Base-by-base conservation (phyloP, 2,888 invertebrate species). In the Andrena bicolor region DNA sequence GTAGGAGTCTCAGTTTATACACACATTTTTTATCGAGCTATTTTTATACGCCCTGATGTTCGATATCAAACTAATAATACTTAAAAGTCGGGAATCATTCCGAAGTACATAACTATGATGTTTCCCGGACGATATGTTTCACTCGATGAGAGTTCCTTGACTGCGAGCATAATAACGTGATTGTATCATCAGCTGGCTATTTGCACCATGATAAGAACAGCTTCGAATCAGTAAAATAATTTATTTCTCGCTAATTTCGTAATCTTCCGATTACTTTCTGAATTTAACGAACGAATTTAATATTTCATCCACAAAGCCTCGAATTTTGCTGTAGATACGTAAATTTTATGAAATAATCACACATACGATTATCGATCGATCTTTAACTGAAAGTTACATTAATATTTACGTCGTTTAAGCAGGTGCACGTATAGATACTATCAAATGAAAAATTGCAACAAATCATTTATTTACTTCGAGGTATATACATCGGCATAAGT, bases 171-270 rank as follows among this genome's bases (percentile, higher is more conserved):
- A 58, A 60, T 64, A 56, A 60, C 58, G 53, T 10, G 58, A 72
- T 63, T 58, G 68, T 79, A 66, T 82, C 77, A 76, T 75, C 68
- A 61, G 68, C 76, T 58, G 74, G 79, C 51, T 77, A 23, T 68
- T 66, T 32, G 70, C 60, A 35, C 7, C 16, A 28, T 58, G 73
- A 79, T 76, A 73, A 77, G 23, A 41, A 30, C 32, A 41, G 56
- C 49, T 64, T 32, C 63, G 53, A 78, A 81, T 78, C 48, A 2
- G n/a, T 65, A 65, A 26, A 26, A 56, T 69, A 60, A 64, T 78
- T 73, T 63, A 35, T 48, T 76, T 61, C 49, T 41, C 48, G 23
- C 48, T 26, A 16, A 28, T 72, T 76, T 63, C 26, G 6, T 51
- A 61, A 66, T 51, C 32, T 35, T n/a, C 23, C n/a, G 16, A 53